Evolutionary conservation across 1,140 invertebrate species (phyloP).

Genomic region (Aphidius gifuensis): DNA sequence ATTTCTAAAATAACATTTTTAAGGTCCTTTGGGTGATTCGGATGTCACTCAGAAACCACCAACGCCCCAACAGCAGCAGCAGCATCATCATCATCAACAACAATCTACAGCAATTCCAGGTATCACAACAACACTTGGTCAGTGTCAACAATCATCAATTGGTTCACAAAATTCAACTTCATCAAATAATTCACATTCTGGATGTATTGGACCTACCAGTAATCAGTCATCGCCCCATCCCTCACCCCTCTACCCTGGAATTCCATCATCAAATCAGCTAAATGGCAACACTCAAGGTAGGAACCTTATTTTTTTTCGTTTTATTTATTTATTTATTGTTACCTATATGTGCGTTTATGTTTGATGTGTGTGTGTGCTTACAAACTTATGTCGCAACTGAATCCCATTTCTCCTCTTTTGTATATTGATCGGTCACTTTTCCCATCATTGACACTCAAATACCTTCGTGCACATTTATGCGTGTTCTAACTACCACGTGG

Average conservation of each 20-base stretch:
- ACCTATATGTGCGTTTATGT: not conserved
- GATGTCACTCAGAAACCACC: constrained; percentile 42
- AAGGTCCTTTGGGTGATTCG: constrained; percentile 35
- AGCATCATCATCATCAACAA: constrained; percentile 36
- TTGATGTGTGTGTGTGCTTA: not conserved
- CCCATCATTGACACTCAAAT: no score
- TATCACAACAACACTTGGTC: constrained; percentile 21
- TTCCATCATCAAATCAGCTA: constrained; percentile 39
- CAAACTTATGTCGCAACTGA: no score
- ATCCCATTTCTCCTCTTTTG: no score
- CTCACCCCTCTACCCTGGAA: constrained; percentile 51
- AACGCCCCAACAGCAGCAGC: constrained; percentile 44
- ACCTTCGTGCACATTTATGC: no score
- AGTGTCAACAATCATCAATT: constrained; percentile 21
- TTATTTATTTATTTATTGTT: not conserved
- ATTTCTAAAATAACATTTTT: not conserved
- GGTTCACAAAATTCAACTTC: constrained; percentile 40
- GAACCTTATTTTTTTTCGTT: constrained; percentile 2
- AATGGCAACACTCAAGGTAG: constrained; percentile 52
- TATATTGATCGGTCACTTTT: no score
- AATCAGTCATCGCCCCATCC: constrained; percentile 56
- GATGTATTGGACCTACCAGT: constrained; percentile 45
- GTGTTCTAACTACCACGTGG: no score
- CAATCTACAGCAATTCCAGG: constrained; percentile 30
- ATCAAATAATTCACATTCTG: constrained; percentile 40